Conservation (phyloP, 2,113 vertebrate genomes). For the Datnioides undecimradiatus region DNA sequence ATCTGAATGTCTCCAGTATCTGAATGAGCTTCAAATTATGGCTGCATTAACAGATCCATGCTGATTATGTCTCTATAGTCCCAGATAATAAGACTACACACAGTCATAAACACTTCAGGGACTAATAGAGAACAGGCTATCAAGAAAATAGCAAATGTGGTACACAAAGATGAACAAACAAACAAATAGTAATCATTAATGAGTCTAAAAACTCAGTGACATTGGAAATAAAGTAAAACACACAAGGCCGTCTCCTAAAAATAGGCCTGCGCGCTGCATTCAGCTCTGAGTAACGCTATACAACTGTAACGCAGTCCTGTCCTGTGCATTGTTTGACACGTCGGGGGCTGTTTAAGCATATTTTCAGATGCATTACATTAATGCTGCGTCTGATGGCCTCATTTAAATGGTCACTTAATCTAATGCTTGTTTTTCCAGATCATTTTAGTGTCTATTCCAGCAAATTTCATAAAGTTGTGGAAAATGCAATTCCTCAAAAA, state of each 20-base stretch:
- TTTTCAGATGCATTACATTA: background rate
- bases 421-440: background rate
- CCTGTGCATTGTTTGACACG: too few relatives aligned
- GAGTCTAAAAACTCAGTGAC: background rate
- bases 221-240: background rate
- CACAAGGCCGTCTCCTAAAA: background rate
- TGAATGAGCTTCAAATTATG: slow-evolving; percentile 11
- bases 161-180: background rate
- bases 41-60: slow-evolving; percentile 9
- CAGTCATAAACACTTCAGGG: background rate
- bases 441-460: background rate
- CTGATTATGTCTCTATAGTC: slow-evolving; percentile 22
- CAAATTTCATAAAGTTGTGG: too few relatives aligned
- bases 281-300: background rate
- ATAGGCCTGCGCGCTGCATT: background rate
- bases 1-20: slow-evolving; percentile 17
- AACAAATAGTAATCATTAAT: background rate
- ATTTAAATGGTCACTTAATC: background rate
- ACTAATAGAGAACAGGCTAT: background rate
- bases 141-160: background rate
- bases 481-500: too few relatives aligned
- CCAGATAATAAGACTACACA: background rate
- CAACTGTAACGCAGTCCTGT: background rate
- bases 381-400: background rate
- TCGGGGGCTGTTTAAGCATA: too few relatives aligned